Conservation (phyloP, 2,888 invertebrate genomes). For the Dromius quadrimaculatus region DNA sequence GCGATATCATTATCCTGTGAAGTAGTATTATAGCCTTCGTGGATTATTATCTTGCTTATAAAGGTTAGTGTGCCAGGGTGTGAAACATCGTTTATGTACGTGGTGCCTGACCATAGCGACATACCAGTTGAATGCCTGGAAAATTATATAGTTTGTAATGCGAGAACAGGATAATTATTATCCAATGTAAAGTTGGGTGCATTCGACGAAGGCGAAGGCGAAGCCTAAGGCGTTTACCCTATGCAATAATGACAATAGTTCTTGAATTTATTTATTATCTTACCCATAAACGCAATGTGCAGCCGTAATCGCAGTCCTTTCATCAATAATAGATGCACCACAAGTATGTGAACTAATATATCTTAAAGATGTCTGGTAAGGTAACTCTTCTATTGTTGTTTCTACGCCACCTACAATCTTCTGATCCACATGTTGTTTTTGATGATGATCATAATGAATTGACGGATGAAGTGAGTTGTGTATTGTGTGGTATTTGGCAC, state of each 20-base stretch:
- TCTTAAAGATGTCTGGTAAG: slow-evolving; percentile 21
- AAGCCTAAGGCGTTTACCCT: too few relatives aligned
- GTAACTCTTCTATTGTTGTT: slow-evolving; percentile 31
- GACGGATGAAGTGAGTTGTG: too few relatives aligned
- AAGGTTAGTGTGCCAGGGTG: slow-evolving; percentile 24
- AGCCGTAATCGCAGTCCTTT: slow-evolving; percentile 20
- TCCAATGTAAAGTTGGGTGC: too few relatives aligned
- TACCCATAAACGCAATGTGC: slow-evolving; percentile 41
- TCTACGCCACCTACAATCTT: slow-evolving; percentile 30
- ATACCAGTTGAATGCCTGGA: slow-evolving; percentile 14
- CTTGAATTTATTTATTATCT: background rate
- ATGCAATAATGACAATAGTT: too few relatives aligned
- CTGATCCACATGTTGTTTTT: slow-evolving; percentile 5
- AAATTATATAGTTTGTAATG: too few relatives aligned
- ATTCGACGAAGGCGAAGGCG: too few relatives aligned
- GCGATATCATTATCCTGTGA: slow-evolving; percentile 41
- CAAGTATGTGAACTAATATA: slow-evolving; percentile 15
- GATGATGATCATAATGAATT: background rate
- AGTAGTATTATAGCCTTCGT: slow-evolving; percentile 27
- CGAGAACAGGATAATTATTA: too few relatives aligned
- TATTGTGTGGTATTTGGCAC: background rate
- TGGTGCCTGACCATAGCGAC: slow-evolving; percentile 8
- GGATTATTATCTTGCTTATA: slow-evolving; percentile 10
- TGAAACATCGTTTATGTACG: slow-evolving; percentile 25
- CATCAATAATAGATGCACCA: slow-evolving; percentile 21